Evolutionary conservation across 2,113 vertebrate species (phyloP).

Genomic region (Bothrops jararaca): DNA sequence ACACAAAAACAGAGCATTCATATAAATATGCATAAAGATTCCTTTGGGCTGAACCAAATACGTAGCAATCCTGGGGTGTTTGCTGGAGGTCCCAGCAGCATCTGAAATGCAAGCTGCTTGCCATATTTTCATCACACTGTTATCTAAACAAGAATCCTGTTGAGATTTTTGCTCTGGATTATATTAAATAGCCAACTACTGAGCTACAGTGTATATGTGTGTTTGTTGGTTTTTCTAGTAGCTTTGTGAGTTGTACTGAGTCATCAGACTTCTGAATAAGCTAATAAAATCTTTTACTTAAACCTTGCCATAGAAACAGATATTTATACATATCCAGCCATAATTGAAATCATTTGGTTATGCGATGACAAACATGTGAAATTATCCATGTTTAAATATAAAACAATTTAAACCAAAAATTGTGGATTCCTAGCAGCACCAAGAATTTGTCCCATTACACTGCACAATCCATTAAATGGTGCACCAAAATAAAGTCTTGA

Average conservation of each 20-base stretch:
- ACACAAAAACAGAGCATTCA: background rate
- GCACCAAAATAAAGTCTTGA: slow-evolving; percentile 71
- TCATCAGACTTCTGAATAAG: background rate
- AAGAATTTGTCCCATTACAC: slow-evolving; percentile 57
- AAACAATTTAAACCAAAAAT: slow-evolving; percentile 60
- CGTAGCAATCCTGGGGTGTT: background rate
- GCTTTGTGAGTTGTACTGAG: background rate
- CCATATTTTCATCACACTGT: background rate
- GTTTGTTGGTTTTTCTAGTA: background rate
- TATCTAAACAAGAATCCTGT: background rate
- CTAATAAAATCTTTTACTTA: slow-evolving; percentile 21
- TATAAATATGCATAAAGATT: background rate
- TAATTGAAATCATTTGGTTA: slow-evolving; percentile 56
- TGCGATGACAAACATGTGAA: slow-evolving; percentile 39
- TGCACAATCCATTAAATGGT: slow-evolving; percentile 70
- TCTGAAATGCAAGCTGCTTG: too few species aligned
- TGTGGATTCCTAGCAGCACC: slow-evolving; percentile 56
- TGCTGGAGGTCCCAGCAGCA: background rate
- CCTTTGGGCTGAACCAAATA: background rate
- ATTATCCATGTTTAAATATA: slow-evolving; percentile 53
- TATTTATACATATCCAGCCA: slow-evolving; percentile 35
- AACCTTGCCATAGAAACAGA: slow-evolving; percentile 1
- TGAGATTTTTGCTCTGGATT: background rate
- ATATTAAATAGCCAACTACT: background rate
- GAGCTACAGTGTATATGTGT: background rate